phyloP scores from a whole-genome alignment of 2,797 vertebrate genomes.

The Macropus fuliginosus region DNA sequence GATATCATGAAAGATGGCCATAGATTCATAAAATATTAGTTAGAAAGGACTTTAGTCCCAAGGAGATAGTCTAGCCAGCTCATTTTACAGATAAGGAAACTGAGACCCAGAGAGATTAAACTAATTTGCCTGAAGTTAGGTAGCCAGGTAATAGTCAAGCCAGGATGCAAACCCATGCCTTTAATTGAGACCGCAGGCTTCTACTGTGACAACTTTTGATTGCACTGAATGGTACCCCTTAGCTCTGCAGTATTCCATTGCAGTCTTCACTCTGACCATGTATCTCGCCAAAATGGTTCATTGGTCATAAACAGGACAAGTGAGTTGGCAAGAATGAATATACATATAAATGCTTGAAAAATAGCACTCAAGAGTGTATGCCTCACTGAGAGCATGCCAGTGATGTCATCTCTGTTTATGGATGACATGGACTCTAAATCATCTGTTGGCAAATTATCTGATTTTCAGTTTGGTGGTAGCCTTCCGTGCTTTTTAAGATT shows the following conservation, averaged over 20 bases:
- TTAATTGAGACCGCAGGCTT: background rate
- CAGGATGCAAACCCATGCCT: background rate
- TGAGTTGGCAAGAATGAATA: slow-evolving; percentile 41
- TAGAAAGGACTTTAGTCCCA: background rate
- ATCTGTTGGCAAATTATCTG: background rate
- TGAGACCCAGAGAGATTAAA: background rate
- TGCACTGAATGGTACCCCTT: background rate
- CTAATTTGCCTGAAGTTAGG: background rate
- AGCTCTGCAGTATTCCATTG: background rate
- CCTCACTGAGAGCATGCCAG: slow-evolving; percentile 16
- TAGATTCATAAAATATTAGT: background rate
- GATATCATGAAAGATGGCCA: background rate
- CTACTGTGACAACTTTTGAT: background rate
- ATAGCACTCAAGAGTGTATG: background rate
- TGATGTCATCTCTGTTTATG: slow-evolving; percentile 45
- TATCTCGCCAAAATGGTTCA: slow-evolving; percentile 4
- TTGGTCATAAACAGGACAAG: slow-evolving; percentile 21
- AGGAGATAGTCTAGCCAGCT: background rate
- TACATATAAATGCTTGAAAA: slow-evolving; percentile 41
- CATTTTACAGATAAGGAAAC: background rate
- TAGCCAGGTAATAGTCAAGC: background rate
- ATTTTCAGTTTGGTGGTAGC: background rate
- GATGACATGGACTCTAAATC: background rate
- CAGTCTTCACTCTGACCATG: background rate
- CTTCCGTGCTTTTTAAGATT: background rate